A percentile compares a stretch with the other conserved stretches of the same genome.
Conservation (phyloP, 2,888 invertebrate genomes). For the Hypercompe scribonia region DNA sequence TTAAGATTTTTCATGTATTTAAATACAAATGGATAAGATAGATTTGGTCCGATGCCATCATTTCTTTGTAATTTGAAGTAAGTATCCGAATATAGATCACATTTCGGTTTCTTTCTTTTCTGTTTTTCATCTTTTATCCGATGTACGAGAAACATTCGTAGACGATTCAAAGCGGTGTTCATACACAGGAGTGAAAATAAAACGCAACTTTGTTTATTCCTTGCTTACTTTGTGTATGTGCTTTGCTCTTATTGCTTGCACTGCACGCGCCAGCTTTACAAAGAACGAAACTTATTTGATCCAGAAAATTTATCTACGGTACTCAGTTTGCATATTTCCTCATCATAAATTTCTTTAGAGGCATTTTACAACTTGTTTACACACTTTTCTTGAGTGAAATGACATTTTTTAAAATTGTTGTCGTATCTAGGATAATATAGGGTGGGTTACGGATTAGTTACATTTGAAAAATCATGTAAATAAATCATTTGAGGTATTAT, state of each 20-base stretch:
- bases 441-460: too few species aligned
- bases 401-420: too few species aligned
- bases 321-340: neutral
- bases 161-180: neutral
- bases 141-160: neutral
- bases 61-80: neutral
- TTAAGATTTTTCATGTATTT: too few species aligned
- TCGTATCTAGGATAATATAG: too few species aligned
- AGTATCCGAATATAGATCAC: too few species aligned
- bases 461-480: too few species aligned
- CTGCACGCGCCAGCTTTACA: neutral
- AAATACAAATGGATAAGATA: too few species aligned
- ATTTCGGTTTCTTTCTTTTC: neutral
- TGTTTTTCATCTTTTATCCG: neutral
- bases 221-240: neutral
- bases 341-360: neutral
- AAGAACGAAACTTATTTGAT: constrained; percentile 2
- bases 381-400: neutral
- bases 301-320: neutral
- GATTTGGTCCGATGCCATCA: too few species aligned
- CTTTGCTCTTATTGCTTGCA: neutral
- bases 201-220: neutral
- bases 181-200: neutral
- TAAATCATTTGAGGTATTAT: too few species aligned
- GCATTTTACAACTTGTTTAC: neutral